phyloP scores from a whole-genome alignment of 2,797 vertebrate species.

The Gastrophryne carolinensis region DNA sequence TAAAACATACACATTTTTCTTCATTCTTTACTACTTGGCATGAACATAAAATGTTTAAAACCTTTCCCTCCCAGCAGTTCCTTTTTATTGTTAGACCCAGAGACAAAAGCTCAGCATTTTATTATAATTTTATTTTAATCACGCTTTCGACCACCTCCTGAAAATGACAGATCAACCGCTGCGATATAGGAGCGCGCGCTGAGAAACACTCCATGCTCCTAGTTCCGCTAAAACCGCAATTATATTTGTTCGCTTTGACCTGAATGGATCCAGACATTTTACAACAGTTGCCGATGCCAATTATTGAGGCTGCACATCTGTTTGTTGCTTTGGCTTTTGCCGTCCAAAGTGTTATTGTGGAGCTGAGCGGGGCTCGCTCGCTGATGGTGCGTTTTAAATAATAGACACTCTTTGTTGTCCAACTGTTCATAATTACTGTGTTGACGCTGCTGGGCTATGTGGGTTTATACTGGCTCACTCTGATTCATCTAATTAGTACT shows the following conservation, averaged over 20 bases:
- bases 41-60: too few relatives aligned
- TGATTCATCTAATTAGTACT: constrained; percentile 52
- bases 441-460: constrained; percentile 53
- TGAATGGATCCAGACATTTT: constrained; percentile 48
- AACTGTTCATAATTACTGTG: constrained; percentile 54
- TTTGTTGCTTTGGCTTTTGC: constrained; percentile 51
- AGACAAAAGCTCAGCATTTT: background rate
- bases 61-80: too few relatives aligned
- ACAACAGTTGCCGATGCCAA: constrained; percentile 46
- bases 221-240: constrained; percentile 36
- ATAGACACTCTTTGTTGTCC: constrained; percentile 53
- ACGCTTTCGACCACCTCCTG: background rate
- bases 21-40: background rate
- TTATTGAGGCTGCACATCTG: constrained; percentile 52
- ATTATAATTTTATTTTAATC: constrained; percentile 9
- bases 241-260: constrained; percentile 51
- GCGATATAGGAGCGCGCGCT: constrained; percentile 12
- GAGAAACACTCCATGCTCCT: constrained; percentile 1
- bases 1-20: too few relatives aligned
- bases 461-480: constrained; percentile 51
- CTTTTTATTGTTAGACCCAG: background rate
- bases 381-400: constrained; percentile 51
- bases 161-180: constrained; percentile 4
- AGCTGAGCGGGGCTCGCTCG: constrained; percentile 33
- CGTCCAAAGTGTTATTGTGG: constrained; percentile 51